phyloP scores from a whole-genome alignment of 2,888 invertebrate genomes.

The Leptopilina myrica region DNA sequence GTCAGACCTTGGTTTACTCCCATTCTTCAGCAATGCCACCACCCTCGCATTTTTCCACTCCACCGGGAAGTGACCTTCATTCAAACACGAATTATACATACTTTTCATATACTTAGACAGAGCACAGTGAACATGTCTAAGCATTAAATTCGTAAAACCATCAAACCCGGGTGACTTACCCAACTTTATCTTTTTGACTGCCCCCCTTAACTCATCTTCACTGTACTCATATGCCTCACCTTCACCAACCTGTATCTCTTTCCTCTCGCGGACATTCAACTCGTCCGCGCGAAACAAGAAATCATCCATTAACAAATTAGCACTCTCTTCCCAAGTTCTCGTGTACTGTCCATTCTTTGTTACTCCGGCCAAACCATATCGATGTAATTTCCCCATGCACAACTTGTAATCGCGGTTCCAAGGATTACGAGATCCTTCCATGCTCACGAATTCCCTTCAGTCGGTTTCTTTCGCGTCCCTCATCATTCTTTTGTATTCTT shows the following conservation, averaged over 20 bases:
- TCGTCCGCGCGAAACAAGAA: neutral
- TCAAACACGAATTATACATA: neutral
- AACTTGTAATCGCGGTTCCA: neutral
- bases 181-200: neutral
- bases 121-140: neutral
- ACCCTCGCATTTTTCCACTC: constrained; percentile 31
- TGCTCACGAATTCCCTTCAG: neutral
- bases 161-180: constrained; percentile 15
- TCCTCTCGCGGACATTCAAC: neutral
- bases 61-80: constrained; percentile 2
- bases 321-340: constrained; percentile 17
- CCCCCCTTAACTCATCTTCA: neutral
- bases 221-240: neutral
- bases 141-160: constrained; percentile 18
- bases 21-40: neutral
- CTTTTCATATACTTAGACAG: neutral
- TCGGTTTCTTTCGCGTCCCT: neutral
- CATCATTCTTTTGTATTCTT: constrained; percentile 19
- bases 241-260: neutral
- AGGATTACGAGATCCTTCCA: neutral
- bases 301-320: neutral
- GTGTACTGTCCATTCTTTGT: constrained; percentile 1
- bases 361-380: neutral
- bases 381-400: neutral
- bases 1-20: neutral